These are phyloP conservation scores for Microcebus jonahi DNA, from an alignment of 2,113 vertebrate genomes.

Conservation along the genomic window DNA sequence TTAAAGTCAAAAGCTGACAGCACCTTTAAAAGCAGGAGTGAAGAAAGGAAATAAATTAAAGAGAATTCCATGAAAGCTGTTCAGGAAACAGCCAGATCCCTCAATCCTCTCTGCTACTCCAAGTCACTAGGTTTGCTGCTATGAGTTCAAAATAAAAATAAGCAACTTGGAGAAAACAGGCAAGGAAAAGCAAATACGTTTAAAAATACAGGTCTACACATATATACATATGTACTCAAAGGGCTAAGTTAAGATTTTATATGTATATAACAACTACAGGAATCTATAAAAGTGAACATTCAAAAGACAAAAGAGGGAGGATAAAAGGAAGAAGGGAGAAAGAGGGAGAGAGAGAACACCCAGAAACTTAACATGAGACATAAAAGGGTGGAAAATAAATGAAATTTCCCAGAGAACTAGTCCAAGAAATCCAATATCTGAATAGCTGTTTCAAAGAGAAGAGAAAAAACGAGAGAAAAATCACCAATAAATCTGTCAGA, in stretches of 20 bases:
- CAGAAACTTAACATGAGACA: neutral
- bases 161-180: neutral
- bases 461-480: neutral
- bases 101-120: neutral
- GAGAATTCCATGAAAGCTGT: neutral
- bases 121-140: neutral
- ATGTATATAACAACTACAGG: conserved; percentile 14
- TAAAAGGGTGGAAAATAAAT: neutral
- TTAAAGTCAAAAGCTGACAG: neutral
- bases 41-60: neutral
- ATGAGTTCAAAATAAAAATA: conserved; percentile 16
- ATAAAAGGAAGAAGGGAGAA: neutral
- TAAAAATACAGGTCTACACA: neutral
- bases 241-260: neutral
- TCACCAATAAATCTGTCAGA: neutral
- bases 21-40: neutral
- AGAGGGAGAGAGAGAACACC: neutral
- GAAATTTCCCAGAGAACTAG: neutral
- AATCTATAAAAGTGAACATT: conserved; percentile 24
- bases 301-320: neutral
- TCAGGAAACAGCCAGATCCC: neutral
- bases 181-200: neutral
- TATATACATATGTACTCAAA: neutral
- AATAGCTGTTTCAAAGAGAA: conserved; percentile 18
- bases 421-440: neutral